These are phyloP conservation scores for Flexamia atlantica DNA, from an alignment of 2,888 invertebrate species.

Conservation along the genomic window DNA sequence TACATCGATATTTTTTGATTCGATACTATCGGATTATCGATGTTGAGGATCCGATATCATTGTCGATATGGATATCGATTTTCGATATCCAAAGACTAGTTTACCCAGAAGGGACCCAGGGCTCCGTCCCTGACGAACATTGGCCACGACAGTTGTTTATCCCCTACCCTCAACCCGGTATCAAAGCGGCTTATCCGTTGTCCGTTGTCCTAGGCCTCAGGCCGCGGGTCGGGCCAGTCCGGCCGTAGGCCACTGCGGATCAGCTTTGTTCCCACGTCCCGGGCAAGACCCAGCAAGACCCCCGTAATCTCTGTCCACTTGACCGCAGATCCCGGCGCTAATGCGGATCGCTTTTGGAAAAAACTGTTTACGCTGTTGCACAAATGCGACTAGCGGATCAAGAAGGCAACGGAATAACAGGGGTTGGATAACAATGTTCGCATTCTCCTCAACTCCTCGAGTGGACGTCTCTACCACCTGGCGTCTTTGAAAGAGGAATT, in stretches of 20 bases:
- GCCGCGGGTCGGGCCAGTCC: background rate
- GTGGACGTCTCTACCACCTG: background rate
- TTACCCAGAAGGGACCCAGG: too few relatives aligned
- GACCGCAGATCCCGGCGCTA: slow-evolving; percentile 16
- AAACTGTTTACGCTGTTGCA: slow-evolving; percentile 54
- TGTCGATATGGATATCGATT: too few relatives aligned
- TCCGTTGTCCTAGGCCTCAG: background rate
- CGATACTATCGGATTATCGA: too few relatives aligned
- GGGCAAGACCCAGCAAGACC: background rate
- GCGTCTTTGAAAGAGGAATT: background rate
- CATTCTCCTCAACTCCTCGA: background rate
- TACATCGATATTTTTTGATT: too few relatives aligned
- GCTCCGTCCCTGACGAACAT: background rate
- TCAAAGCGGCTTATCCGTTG: too few relatives aligned
- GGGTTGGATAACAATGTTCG: slow-evolving; percentile 23
- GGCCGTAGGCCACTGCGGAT: slow-evolving; percentile 21
- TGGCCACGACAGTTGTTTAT: background rate
- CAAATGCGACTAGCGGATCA: slow-evolving; percentile 48
- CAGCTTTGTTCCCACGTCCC: slow-evolving; percentile 54
- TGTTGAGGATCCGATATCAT: too few relatives aligned
- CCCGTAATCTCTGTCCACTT: slow-evolving; percentile 29
- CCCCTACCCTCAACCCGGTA: background rate
- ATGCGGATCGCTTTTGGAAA: slow-evolving; percentile 39
- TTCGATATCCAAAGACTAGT: too few relatives aligned
- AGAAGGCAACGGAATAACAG: slow-evolving; percentile 25